Conservation (phyloP, 2,888 invertebrate species). For the Eucera pruinosa region DNA sequence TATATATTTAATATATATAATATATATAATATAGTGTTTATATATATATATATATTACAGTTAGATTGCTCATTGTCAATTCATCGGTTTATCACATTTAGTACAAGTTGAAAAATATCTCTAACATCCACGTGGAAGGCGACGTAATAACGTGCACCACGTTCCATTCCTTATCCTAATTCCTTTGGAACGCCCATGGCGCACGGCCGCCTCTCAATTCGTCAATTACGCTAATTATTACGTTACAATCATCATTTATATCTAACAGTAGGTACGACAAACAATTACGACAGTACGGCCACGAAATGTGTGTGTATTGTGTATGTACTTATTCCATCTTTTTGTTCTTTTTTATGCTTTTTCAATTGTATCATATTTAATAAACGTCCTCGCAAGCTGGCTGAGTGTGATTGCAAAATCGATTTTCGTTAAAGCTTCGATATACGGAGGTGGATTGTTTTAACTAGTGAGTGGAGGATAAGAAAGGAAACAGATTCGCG, state of each 20-base stretch:
- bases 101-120: conserved; percentile 84
- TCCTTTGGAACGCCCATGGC: conserved; percentile 19
- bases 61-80: conserved; percentile 85
- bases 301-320: conserved; percentile 64
- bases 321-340: conserved; percentile 5
- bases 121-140: conserved; percentile 83
- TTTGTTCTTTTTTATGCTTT: neutral
- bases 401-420: conserved; percentile 78
- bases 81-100: conserved; percentile 84
- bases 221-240: conserved; percentile 66
- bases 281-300: conserved; percentile 79
- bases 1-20: conserved; percentile 64
- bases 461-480: neutral
- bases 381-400: conserved; percentile 54
- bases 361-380: neutral
- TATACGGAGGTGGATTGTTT: neutral
- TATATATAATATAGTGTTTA: conserved; percentile 73
- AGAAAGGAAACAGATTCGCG: neutral
- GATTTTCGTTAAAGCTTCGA: conserved; percentile 67
- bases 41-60: conserved; percentile 79
- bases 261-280: conserved; percentile 77
- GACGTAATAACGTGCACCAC: conserved; percentile 36
- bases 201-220: conserved; percentile 56
- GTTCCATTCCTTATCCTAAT: neutral
- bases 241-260: conserved; percentile 67